Evolutionary conservation across 1,140 invertebrate genomes (phyloP).

Genomic region (Pomacea maculata): DNA sequence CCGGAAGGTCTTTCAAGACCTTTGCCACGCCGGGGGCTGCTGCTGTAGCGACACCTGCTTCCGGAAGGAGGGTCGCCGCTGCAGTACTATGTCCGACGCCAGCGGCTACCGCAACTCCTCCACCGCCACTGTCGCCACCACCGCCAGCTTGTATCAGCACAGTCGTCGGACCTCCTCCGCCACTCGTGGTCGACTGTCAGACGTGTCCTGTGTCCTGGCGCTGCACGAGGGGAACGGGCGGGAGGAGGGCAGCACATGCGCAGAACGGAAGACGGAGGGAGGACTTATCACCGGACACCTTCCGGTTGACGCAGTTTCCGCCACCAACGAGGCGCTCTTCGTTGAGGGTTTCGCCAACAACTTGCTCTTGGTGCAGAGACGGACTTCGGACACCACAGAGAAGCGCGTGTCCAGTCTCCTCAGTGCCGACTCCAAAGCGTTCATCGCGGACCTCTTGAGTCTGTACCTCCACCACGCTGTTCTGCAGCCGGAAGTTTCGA

Average conservation of each 20-base stretch:
- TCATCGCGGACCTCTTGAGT: conserved; percentile 17
- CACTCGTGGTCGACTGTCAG: conserved; percentile 6
- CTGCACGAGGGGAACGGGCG: no score
- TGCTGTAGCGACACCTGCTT: background rate
- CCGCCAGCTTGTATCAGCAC: background rate
- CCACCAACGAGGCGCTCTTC: no score
- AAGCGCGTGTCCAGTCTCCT: conserved; percentile 12
- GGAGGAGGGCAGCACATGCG: no score
- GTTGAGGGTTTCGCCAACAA: no score
- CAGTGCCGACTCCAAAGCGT: conserved; percentile 12
- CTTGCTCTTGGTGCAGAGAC: no score
- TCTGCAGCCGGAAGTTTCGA: background rate
- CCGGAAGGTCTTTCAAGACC: conserved; percentile 63
- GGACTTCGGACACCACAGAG: background rate
- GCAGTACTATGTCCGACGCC: conserved; percentile 20
- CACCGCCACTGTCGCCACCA: background rate
- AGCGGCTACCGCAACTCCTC: conserved; percentile 1
- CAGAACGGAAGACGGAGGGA: no score
- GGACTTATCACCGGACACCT: no score
- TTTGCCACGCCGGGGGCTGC: background rate
- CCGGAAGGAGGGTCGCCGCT: background rate
- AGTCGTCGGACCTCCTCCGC: background rate
- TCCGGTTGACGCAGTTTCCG: no score
- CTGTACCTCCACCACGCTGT: conserved; percentile 14
- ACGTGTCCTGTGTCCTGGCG: conserved; percentile 10